Evolutionary conservation across 1,140 invertebrate species (phyloP), one percentile per base, ranked within the genome.

Genomic region (Eupristina koningsbergeri): DNA sequence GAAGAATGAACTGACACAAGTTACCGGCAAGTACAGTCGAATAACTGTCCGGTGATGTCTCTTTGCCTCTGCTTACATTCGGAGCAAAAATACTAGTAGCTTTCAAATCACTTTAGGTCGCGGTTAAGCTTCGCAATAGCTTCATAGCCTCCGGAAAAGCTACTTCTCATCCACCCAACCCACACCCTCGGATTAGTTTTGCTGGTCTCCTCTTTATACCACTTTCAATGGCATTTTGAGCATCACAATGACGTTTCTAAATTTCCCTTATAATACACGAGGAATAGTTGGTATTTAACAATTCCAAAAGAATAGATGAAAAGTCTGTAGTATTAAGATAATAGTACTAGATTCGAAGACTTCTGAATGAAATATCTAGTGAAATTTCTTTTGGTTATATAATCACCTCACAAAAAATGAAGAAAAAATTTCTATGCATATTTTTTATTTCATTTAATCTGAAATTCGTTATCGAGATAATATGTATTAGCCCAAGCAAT

Each of bases 11-110:
- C 47, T 41, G 50, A 26, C 47, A 26, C 50, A 26, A 22, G 31
- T 29, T 26, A 41, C 31, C 36, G 58, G 31, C 47, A 78, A 36
- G 6, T 0, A 17, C 26, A 13, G 39, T 15, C 71, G n/a, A 45
- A 71, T 61, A 74, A 47, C 36, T 63, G 9, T 15, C 1, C 31
- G 79, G 26, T 15, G 41, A 80, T 63, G 26, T 80, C 15, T 45
- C 79, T 69, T 67, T 80, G 77, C 36, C 45, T 64, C 50, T 80
- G 79, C 71, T 47, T 63, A 80, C 61, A 69, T 80, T 29, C 29
- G 36, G 5, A 9, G 29, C 41, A 19, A 80, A 80, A 58, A 71
- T 80, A 71, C 64, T 34, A 11, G 34, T 71, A 26, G 31, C 9
- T 64, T 34, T 58, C 1, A 53, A 81, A 67, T 53, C 31, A 50